Evolutionary conservation across 2,888 invertebrate genomes (phyloP), one percentile per base, ranked within the genome.

Genomic region (Sminthurides aquaticus): DNA sequence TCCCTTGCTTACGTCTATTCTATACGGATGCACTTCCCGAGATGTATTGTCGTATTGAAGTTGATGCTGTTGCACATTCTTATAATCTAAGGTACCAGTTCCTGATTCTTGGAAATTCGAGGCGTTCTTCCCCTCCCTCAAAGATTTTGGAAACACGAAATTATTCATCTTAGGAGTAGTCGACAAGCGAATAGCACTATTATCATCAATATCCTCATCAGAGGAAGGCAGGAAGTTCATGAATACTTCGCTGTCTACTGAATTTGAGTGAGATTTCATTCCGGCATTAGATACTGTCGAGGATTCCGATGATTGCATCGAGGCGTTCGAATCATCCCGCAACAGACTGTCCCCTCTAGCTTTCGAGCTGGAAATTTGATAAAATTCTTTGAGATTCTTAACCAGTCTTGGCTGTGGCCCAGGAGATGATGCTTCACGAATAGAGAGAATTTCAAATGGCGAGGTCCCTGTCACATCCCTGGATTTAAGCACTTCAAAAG

Each of bases 361-460:
- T 57, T 65, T 69, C 11, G 69, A 67, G 52, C 62, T 62, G 20
- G 69, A 69, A 26, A 74, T 71, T 15, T 58, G 57, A 68, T 69
- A 74, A 63, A 74, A 74, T 62, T 74, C 74, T 52, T 66, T 72
- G 1, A 74, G 64, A 65, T 74, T 72, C 65, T 74, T 74, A 18
- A 74, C 65, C 63, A 74, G n/a, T 48, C 67, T 71, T 29, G 72
- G 74, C 56, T 66, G 68, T 1, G 69, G 64, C 55, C 68, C 66
- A 1, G 72, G 64, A 24, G 66, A 48, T 3, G 65, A 60, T 55
- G 57, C 25, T 55, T 62, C 56, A 8, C 67, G 65, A 3, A 70
- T 59, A 0, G 69, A 70, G n/a, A 73, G 60, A 22, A 73, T 71
- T 61, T 74, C 74, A 61, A 74, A 74, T n/a, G 74, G 72, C 15